These are phyloP conservation scores for Microdon myrmicae DNA, from an alignment of 2,888 invertebrate species.

Conservation along the genomic window DNA sequence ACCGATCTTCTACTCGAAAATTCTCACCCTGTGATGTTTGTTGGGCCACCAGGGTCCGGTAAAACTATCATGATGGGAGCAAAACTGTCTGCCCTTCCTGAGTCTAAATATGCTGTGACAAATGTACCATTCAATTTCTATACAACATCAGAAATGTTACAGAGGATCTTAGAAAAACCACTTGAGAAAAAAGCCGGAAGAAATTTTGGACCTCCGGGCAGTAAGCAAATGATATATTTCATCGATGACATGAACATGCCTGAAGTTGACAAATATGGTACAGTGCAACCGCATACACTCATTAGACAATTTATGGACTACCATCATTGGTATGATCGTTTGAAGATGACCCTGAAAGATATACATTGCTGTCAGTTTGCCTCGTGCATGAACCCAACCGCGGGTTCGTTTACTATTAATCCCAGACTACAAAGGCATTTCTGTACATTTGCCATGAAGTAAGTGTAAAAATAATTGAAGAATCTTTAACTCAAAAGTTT, in stretches of 20 bases:
- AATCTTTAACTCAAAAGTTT: constrained; percentile 10
- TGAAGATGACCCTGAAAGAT: constrained; percentile 86
- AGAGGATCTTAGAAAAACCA: constrained; percentile 87
- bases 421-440: constrained; percentile 89
- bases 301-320: constrained; percentile 94
- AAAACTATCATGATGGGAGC: constrained; percentile 92
- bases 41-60: constrained; percentile 89
- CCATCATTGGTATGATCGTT: constrained; percentile 93
- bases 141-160: constrained; percentile 92
- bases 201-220: constrained; percentile 94
- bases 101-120: constrained; percentile 82
- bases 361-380: constrained; percentile 94
- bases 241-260: constrained; percentile 98
- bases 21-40: constrained; percentile 88
- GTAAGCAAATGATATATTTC: constrained; percentile 90
- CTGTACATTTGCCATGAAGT: constrained; percentile 86
- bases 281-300: constrained; percentile 94
- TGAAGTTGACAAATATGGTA: constrained; percentile 92
- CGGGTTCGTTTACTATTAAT: constrained; percentile 94
- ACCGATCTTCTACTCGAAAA: constrained; percentile 83
- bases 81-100: constrained; percentile 75
- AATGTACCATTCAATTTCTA: constrained; percentile 96
- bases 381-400: constrained; percentile 96
- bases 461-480: constrained; percentile 51
- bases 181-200: constrained; percentile 95